Evolutionary conservation across 2,797 vertebrate species (phyloP), one percentile per base, ranked within the genome.

Genomic region (Tauraco hartlaubi): DNA sequence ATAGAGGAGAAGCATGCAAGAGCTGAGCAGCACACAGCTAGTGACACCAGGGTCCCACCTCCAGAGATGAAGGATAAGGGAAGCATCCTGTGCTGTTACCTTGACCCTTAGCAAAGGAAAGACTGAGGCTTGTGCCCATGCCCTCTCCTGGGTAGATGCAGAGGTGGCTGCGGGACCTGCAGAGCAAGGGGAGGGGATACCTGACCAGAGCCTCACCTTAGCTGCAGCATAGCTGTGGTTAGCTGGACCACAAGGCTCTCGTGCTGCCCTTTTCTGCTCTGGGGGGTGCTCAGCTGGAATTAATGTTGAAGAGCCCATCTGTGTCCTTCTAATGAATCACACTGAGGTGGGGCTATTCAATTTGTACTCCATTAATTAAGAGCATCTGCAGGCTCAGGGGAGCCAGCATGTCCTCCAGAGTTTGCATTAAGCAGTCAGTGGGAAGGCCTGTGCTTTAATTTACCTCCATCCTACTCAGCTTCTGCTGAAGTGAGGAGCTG

Each of bases 321-420:
- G 94, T 71, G 90, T 56, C 54, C 68, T 95, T 75, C 76, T 97
- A 96, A 96, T 95, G 94, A 97, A 90, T 87, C 68, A 29, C 49
- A n/a, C 12, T 41, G 51, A 88, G 79, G 81, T 71, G 84, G 88
- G 79, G 66, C 87, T 92, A 91, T 96, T 96, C 72, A 91, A 93
- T 96, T 96, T 96, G 88, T 91, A 86, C 90, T 96, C 81, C 31
- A 29, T 94, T 97, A 97, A 97, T 97, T 96, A 97, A 96, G 88
- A 95, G 88, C 72, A 83, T 87, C 87, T 72, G 84, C 83, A 80
- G 76, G 87, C 96, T 94, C 74, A 0, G 61, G 94, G 93, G 95
- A 96, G 71, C 67, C 90, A 91, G 91, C 64, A 37, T 43, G 71
- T 94, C 82, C 66, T 94, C 86, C 81, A 67, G 91, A 75, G 82